Conservation (phyloP, 2,888 invertebrate species). For the Lepidochitona cinerea region DNA sequence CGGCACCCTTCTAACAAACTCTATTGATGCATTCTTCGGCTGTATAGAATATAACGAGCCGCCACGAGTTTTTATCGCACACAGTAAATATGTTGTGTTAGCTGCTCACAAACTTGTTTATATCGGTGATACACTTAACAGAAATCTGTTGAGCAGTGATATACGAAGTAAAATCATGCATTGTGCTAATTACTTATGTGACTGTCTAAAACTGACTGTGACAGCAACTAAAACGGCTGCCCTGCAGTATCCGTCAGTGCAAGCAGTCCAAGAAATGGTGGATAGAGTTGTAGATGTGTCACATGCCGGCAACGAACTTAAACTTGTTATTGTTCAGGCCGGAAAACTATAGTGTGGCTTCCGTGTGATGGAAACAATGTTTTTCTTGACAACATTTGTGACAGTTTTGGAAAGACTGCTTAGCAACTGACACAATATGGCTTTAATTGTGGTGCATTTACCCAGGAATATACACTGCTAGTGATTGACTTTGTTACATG, state of each 20-base stretch:
- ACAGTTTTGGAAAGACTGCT: no score
- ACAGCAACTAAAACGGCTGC: slow-evolving; percentile 92
- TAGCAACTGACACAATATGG: no score
- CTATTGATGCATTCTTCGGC: slow-evolving; percentile 92
- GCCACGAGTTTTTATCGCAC: slow-evolving; percentile 91
- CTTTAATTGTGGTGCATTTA: no score
- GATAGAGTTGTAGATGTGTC: slow-evolving; percentile 90
- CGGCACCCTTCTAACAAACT: slow-evolving; percentile 83
- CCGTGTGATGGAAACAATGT: no score
- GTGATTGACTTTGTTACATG: no score
- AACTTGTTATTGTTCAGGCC: slow-evolving; percentile 70
- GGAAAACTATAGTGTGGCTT: background rate
- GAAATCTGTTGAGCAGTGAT: slow-evolving; percentile 84
- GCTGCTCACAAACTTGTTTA: slow-evolving; percentile 94
- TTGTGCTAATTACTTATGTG: slow-evolving; percentile 64
- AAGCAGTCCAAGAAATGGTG: slow-evolving; percentile 93
- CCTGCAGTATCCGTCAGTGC: slow-evolving; percentile 90
- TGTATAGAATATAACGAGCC: slow-evolving; percentile 94
- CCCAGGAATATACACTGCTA: no score
- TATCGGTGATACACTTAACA: slow-evolving; percentile 93
- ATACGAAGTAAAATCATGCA: slow-evolving; percentile 76
- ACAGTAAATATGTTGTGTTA: slow-evolving; percentile 94
- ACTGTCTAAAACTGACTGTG: slow-evolving; percentile 77
- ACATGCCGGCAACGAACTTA: slow-evolving; percentile 85
- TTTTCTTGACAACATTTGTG: no score